Base-by-base conservation (phyloP, 2,113 vertebrate species). In the Semnornis frantzii region DNA sequence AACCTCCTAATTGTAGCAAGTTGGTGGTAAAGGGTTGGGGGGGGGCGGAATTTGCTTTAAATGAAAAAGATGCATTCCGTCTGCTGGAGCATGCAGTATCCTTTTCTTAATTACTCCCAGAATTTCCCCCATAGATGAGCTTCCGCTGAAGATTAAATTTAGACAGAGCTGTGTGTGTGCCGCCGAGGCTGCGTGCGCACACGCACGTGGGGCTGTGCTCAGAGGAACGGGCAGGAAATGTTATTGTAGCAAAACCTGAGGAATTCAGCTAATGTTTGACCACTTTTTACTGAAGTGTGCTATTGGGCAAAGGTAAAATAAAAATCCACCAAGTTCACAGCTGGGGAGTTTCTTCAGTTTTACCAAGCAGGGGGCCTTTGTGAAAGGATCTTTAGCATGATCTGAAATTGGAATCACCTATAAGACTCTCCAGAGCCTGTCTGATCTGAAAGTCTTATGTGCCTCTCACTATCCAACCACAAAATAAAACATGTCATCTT, bases 1-100 rank as follows among this genome's bases (percentile, higher is more conserved):
- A 97, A 76, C 94, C 90, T 96, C 94, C 91, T 97, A 96, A 97
- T 97, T 97, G 96, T 94, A 96, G 96, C 94, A 96, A 97, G 95
- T 97, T 95, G 96, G 95, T 96, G 96, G 97, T 96, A 95, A 96
- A 94, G 87, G 44, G 14, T 42, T 10, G 14, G 50, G 12, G 50
- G 11, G 23, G 23, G 23, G 23, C 7, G 12, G 84, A 59, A 72
- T 34, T 34, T 77, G 63, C 73, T 90, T 95, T 94, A 96, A 95
- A 94, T 93, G 84, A 94, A 96, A 96, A 96, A 94, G 94, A 97
- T 97, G 84, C 78, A 97, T 96, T 96, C 94, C 92, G 75, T 95
- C 96, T 96, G 95, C 94, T 92, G 80, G 42, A 94, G 93, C 87
- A 54, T 90, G 86, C 84, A 94, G 92, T 91, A 96, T 93, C 95